Conservation (phyloP, 2,888 invertebrate species). For the Erannis defoliaria region DNA sequence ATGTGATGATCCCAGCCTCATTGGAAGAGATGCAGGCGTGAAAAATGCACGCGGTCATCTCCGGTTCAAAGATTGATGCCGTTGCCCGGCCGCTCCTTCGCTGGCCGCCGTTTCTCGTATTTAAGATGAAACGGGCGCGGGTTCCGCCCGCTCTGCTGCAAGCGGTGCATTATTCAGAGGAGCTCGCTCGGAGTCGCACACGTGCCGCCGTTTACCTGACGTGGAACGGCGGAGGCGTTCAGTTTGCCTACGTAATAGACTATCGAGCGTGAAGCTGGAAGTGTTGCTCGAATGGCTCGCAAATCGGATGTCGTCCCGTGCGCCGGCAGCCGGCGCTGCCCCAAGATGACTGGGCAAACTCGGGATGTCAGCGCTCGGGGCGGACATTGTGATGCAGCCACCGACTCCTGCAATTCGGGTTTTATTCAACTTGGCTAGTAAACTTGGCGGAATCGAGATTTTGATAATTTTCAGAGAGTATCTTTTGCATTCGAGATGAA, state of each 20-base stretch:
- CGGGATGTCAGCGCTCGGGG: not conserved
- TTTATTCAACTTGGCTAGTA: conserved; percentile 10
- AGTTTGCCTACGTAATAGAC: conserved; percentile 38
- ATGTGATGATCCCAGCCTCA: not conserved
- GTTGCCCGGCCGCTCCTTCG: not conserved
- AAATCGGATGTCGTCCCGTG: conserved; percentile 41
- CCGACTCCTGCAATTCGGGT: conserved; percentile 15
- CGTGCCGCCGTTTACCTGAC: conserved; percentile 45
- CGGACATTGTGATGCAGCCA: conserved; percentile 24
- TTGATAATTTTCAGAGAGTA: conserved; percentile 20
- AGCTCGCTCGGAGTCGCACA: conserved; percentile 22
- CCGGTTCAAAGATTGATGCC: conserved; percentile 13
- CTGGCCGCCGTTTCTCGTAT: not conserved
- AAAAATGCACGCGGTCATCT: conserved; percentile 15
- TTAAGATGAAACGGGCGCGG: conserved; percentile 25
- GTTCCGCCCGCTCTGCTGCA: conserved; percentile 11
- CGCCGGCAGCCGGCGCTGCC: too few species aligned
- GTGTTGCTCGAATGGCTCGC: conserved; percentile 43
- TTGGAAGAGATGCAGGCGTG: conserved; percentile 1
- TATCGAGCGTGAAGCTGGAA: conserved; percentile 48
- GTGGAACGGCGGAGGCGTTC: conserved; percentile 45
- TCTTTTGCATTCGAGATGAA: not conserved
- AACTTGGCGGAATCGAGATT: too few species aligned
- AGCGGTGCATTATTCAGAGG: not conserved
- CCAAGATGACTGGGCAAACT: conserved; percentile 24